These are phyloP conservation scores for Python bivittatus DNA, from an alignment of 2,113 vertebrate genomes.

Conservation along the genomic window DNA sequence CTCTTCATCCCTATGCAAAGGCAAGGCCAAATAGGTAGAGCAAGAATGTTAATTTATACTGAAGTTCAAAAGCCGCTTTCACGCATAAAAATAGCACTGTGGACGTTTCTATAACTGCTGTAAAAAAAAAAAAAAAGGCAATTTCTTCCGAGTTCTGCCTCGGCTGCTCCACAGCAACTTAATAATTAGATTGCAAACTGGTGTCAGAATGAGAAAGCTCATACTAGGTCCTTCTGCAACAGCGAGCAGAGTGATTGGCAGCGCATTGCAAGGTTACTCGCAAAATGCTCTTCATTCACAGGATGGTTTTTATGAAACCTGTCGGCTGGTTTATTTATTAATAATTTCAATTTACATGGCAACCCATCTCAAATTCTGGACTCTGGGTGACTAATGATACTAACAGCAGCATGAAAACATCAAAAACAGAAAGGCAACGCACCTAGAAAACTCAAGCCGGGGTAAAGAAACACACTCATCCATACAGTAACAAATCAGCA, in stretches of 20 bases:
- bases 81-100: not conserved
- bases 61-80: slow-evolving; percentile 9
- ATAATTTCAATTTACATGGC: not conserved
- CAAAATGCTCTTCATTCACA: not conserved
- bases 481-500: not conserved
- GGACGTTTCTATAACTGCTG: not conserved
- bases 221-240: not conserved
- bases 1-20: not conserved
- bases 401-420: not conserved
- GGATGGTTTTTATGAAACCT: not conserved
- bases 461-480: not conserved
- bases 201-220: slow-evolving; percentile 14
- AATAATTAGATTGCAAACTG: slow-evolving; percentile 8
- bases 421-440: not conserved
- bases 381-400: not conserved
- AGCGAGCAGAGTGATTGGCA: not conserved
- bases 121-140: not conserved
- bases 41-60: not conserved
- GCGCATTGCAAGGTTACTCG: not conserved
- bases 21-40: slow-evolving; percentile 6
- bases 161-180: not conserved
- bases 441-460: not conserved
- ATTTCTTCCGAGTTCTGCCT: not conserved
- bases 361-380: not conserved
- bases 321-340: not conserved